These are phyloP conservation scores for Eupithecia abbreviata DNA, from an alignment of 2,888 invertebrate species.

Conservation along the genomic window DNA sequence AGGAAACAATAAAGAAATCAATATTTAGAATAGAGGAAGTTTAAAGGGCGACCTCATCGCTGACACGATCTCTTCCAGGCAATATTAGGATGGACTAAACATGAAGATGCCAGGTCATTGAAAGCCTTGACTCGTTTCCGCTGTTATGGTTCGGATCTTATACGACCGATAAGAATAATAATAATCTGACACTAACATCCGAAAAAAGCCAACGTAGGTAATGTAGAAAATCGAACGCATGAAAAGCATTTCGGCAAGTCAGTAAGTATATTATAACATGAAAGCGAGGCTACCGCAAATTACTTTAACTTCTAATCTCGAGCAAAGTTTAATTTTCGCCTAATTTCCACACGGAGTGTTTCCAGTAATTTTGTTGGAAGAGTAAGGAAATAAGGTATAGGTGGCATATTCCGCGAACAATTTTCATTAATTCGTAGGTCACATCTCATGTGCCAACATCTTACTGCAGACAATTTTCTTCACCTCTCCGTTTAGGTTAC, in stretches of 20 bases:
- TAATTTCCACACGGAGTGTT: slow-evolving; percentile 56
- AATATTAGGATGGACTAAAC: too few species aligned
- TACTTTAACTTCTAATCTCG: slow-evolving; percentile 64
- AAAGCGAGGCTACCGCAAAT: slow-evolving; percentile 58
- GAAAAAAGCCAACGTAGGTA: neutral
- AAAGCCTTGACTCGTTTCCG: neutral
- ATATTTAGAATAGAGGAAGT: too few species aligned
- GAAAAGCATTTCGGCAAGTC: slow-evolving; percentile 5
- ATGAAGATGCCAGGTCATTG: neutral
- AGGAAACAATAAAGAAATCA: too few species aligned
- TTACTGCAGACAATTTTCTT: too few species aligned
- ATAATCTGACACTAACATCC: neutral
- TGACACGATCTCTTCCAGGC: too few species aligned
- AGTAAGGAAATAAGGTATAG: slow-evolving; percentile 10
- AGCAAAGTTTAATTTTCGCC: slow-evolving; percentile 62
- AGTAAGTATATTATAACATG: slow-evolving; percentile 37
- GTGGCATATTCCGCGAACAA: neutral
- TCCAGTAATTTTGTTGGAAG: slow-evolving; percentile 49
- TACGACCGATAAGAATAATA: neutral
- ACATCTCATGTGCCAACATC: too few species aligned
- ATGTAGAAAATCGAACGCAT: neutral
- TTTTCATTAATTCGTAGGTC: too few species aligned
- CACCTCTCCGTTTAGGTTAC: neutral
- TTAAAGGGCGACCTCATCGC: too few species aligned
- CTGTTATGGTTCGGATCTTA: neutral